Base-by-base conservation (phyloP, 2,888 invertebrate species). In the Sarcophaga caerulescens region DNA sequence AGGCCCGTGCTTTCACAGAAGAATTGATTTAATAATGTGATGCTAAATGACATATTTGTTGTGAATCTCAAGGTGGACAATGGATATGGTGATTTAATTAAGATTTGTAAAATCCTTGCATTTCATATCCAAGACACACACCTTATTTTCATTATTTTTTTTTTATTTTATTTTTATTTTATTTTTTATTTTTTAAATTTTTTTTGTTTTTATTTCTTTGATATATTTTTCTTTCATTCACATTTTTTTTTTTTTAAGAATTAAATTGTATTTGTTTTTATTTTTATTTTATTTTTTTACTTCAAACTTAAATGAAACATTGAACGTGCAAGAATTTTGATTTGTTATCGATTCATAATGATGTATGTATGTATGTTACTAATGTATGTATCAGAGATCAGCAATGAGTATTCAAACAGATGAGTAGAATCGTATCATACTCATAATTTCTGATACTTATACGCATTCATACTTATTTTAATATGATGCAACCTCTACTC, bases 1-100 rank as follows among this genome's bases (percentile, higher is more conserved):
- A 91, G 93, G 93, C 93, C 93, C 93, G 93, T 93, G 93, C 93
- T 93, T 93, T 93, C 93, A 92, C 92, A 93, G 93, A 92, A 93
- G 92, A 93, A 92, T 91, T 91, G 91, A 92, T 90, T 92, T 91
- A 91, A 35, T 35, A 35, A 92, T 90, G 92, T 91, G 91, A 92
- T 92, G 91, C 92, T 91, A 52, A 90, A 85, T 88, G 83, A 76
- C 71, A 87, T 84, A 35, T 84, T 87, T 84, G 52, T 84, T 85
- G 88, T 83, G 88, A 81, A 75, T 85, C 35, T 78, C 63, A 71
- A 85, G 87, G 85, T 85, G 81, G 87, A 84, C 63, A 81, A 59
- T 78, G 78, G 75, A 84, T 84, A 52, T 65, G 70, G 59, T 70
- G 75, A 84, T 63, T 63, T 63, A 21, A 45, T 14, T 14, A 52